phyloP scores from a whole-genome alignment of 2,888 invertebrate species.

The Boloria euphrosyne region DNA sequence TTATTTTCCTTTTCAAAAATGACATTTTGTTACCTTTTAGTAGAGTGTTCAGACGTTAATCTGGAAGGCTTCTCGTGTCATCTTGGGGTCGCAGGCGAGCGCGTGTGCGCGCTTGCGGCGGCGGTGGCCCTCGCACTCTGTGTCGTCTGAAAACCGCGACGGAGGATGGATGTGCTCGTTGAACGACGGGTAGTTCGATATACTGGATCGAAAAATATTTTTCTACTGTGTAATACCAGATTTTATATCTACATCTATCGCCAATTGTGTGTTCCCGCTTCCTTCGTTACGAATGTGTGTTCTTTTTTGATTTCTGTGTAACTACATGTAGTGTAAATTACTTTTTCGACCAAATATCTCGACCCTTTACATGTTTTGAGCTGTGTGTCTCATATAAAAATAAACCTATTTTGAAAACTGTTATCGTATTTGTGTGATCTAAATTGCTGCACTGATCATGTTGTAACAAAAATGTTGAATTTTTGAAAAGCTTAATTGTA shows the following conservation, averaged over 20 bases:
- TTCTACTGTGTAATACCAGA: conserved; percentile 42
- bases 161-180: conserved; percentile 93
- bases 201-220: conserved; percentile 76
- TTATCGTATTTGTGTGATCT: too few species aligned
- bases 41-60: conserved; percentile 85
- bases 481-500: too few species aligned
- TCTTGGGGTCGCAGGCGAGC: conserved; percentile 69
- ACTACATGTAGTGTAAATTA: conserved; percentile 21
- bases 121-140: conserved; percentile 82
- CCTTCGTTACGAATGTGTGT: conserved; percentile 26
- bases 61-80: conserved; percentile 88
- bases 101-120: conserved; percentile 64
- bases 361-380: conserved; percentile 21
- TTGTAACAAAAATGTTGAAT: too few species aligned
- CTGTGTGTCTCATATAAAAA: conserved; percentile 15
- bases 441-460: too few species aligned
- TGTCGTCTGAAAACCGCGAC: conserved; percentile 91
- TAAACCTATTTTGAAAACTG: conserved; percentile 18
- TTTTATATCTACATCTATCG: conserved; percentile 33
- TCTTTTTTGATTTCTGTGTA: conserved; percentile 1
- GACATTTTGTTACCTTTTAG: not conserved
- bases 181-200: conserved; percentile 90
- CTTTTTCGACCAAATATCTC: conserved; percentile 31
- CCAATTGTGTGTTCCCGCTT: conserved; percentile 29
- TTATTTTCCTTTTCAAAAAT: not conserved